Evolutionary conservation across 2,888 invertebrate genomes (phyloP).

Genomic region (Hyppa rectilinea): DNA sequence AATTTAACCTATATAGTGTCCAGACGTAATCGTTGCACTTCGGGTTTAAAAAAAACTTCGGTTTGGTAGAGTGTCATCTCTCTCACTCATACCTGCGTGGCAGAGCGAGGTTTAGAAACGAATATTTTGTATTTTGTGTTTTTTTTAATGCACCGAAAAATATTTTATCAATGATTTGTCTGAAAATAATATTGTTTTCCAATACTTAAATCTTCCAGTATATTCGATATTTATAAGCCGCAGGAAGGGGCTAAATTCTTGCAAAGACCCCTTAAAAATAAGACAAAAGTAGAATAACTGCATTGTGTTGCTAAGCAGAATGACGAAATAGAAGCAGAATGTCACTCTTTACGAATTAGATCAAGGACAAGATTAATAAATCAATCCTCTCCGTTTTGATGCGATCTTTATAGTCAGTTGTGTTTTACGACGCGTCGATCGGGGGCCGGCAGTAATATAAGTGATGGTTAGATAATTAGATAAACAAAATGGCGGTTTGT

Average conservation of each 20-base stretch:
- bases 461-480: constrained; percentile 58
- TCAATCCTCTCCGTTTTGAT: constrained; percentile 37
- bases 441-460: constrained; percentile 39
- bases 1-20: too few relatives aligned
- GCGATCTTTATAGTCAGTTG: constrained; percentile 46
- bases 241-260: neutral
- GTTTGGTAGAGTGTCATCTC: too few relatives aligned
- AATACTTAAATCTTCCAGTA: too few relatives aligned
- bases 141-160: too few relatives aligned
- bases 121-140: too few relatives aligned
- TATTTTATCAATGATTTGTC: too few relatives aligned
- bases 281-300: neutral
- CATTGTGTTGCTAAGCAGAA: constrained; percentile 2
- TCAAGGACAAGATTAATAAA: constrained; percentile 52
- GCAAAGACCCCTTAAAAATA: neutral
- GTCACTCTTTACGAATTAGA: constrained; percentile 24
- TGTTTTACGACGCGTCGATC: constrained; percentile 44
- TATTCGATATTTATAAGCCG: too few relatives aligned
- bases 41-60: too few relatives aligned
- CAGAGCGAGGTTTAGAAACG: too few relatives aligned
- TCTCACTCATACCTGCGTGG: too few relatives aligned
- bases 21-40: too few relatives aligned
- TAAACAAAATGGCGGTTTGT: constrained; percentile 48
- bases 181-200: too few relatives aligned
- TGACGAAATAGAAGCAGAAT: constrained; percentile 4